A percentile compares a stretch with the other conserved stretches of the same genome.
phyloP scores from a whole-genome alignment of 2,888 invertebrate species.

The Drosophila percnosoma region DNA sequence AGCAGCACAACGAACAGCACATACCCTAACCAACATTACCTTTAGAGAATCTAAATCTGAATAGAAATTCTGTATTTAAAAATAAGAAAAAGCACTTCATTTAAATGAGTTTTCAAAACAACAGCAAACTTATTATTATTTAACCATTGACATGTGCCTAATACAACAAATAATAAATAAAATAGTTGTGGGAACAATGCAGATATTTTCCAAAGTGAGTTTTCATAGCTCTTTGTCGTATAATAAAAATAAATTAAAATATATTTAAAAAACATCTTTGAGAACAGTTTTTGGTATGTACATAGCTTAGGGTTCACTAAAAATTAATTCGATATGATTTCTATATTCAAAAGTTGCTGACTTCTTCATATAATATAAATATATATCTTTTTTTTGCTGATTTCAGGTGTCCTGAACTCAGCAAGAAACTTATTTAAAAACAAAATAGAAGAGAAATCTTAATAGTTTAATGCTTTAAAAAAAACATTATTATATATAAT shows the following conservation, averaged over 20 bases:
- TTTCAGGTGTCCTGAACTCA: too few species aligned
- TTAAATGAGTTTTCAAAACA: background rate
- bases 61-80: background rate
- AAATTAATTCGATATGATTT: background rate
- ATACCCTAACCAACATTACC: constrained; percentile 18
- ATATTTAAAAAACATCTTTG: background rate
- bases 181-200: background rate
- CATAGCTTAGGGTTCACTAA: background rate
- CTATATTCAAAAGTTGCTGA: background rate
- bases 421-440: too few species aligned
- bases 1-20: background rate
- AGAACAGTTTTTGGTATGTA: background rate
- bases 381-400: too few species aligned
- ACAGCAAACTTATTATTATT: background rate
- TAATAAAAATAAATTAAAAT: background rate
- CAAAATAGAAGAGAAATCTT: too few species aligned
- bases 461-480: too few species aligned
- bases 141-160: background rate
- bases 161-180: background rate
- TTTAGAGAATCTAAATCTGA: background rate
- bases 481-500: too few species aligned
- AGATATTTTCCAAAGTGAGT: background rate
- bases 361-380: too few species aligned
- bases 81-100: background rate
- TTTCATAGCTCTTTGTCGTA: background rate